Evolutionary conservation across 2,113 vertebrate species (phyloP), one percentile per base, ranked within the genome.

Genomic region (Nannobrachium achirus): DNA sequence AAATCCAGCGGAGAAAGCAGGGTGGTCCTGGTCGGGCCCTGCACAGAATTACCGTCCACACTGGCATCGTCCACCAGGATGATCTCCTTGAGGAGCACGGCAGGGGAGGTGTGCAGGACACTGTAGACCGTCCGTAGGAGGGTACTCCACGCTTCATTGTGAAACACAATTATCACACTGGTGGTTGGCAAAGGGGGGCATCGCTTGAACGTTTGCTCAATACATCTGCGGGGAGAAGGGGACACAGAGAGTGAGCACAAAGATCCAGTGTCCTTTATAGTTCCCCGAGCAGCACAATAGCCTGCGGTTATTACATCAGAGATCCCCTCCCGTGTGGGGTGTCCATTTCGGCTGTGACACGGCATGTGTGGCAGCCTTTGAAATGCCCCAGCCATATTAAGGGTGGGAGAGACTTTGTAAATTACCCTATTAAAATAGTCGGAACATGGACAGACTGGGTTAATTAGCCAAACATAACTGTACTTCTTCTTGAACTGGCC

Each of bases 41-140:
- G 38, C 68, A 69, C 19, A 69, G 20, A n/a, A 63, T 95, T 95
- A 98, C 98, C 98, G 62, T 99, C 97, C 73, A 85, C 80, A 77
- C 97, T 99, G 88, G 98, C 97, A 78, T 99, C 97, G 59, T 99
- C 98, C 89, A 99, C 98, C 86, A 99, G 90, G 91, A 99, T 98
- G 83, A 99, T 92, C 90, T 99, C 97, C 83, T 96, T 98, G 58
- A 99, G 94, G 79, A 99, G 90, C 50, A 98, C 92, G 60, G 95
- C 94, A 15, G 98, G 98, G 42, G 98, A 97, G 13, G 96, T 95
- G 85, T 99, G 96, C 59, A 99, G 94, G 75, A 99, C 97, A 10
- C 97, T 99, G 93, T 98, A 93, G 14, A 99, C 96, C 0, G 98
- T 99, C 79, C 98, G 93, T 46, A 99, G 93, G 61, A 99, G 91